These are phyloP conservation scores for Lordiphosa fenestrarum DNA, from an alignment of 2,888 invertebrate species.

Conservation along the genomic window DNA sequence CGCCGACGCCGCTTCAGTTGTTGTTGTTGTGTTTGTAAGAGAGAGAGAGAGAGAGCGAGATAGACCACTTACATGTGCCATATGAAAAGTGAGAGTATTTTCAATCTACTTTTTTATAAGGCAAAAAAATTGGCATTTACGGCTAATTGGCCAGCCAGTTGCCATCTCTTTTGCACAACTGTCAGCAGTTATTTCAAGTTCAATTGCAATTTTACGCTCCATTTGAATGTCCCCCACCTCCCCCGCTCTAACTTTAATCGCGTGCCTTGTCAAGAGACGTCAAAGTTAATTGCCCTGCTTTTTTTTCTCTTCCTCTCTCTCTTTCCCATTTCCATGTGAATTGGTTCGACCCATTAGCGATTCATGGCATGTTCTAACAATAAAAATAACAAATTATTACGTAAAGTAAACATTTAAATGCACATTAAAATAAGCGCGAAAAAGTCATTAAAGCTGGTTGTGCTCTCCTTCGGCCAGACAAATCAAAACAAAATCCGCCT, in stretches of 20 bases:
- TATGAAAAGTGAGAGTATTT: slow-evolving; percentile 12
- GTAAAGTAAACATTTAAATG: slow-evolving; percentile 52
- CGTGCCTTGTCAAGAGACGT: slow-evolving; percentile 23
- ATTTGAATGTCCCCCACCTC: slow-evolving; percentile 12
- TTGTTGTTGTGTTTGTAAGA: slow-evolving; percentile 10
- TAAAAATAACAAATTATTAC: slow-evolving; percentile 60
- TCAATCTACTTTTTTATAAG: slow-evolving; percentile 5
- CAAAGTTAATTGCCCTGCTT: slow-evolving; percentile 29
- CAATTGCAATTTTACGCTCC: slow-evolving; percentile 23
- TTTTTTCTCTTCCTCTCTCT: slow-evolving; percentile 8
- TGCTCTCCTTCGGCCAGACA: slow-evolving; percentile 30
- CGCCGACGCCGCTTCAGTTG: not conserved
- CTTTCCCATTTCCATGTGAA: slow-evolving; percentile 21
- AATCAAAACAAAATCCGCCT: slow-evolving; percentile 38
- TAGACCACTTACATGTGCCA: slow-evolving; percentile 9
- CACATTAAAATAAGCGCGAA: slow-evolving; percentile 41
- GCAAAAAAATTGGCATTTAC: slow-evolving; percentile 6
- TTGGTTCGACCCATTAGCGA: slow-evolving; percentile 35
- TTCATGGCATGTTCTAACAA: slow-evolving; percentile 54
- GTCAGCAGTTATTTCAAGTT: slow-evolving; percentile 18
- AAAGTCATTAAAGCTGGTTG: slow-evolving; percentile 16
- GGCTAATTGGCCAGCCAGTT: slow-evolving; percentile 9
- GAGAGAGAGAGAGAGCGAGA: not conserved
- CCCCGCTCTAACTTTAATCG: slow-evolving; percentile 23
- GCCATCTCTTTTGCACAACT: slow-evolving; percentile 7